These are phyloP conservation scores for Plutomurus gul DNA, from an alignment of 1,140 invertebrate genomes.

Conservation along the genomic window DNA sequence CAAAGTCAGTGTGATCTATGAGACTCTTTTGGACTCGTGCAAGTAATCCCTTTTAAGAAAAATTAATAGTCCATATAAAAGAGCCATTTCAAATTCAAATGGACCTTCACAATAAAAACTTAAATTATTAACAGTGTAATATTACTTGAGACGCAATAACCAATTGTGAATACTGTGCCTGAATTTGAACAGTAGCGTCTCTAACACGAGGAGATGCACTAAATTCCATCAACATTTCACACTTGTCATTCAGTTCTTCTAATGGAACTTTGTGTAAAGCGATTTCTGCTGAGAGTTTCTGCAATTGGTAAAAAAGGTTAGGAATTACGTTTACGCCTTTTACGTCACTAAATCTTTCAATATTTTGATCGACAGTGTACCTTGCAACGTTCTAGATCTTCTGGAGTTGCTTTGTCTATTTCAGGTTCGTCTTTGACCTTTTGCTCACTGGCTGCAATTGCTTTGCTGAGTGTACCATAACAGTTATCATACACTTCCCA, in stretches of 20 bases:
- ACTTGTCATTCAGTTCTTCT: conserved; percentile 83
- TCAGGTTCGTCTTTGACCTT: conserved; percentile 69
- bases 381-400: conserved; percentile 77
- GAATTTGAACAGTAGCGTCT: conserved; percentile 81
- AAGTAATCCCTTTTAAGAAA: conserved; percentile 61
- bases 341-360: too few relatives aligned
- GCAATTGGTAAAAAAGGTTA: conserved; percentile 29
- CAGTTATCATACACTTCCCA: conserved; percentile 85
- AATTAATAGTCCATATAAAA: neutral
- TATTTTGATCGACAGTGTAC: too few relatives aligned
- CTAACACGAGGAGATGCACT: conserved; percentile 79
- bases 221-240: conserved; percentile 82
- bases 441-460: conserved; percentile 74
- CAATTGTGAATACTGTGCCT: conserved; percentile 76
- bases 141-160: conserved; percentile 67
- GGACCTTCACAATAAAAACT: conserved; percentile 31
- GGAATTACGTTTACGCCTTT: too few relatives aligned
- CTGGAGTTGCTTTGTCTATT: conserved; percentile 77
- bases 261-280: conserved; percentile 73
- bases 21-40: conserved; percentile 84
- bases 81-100: neutral
- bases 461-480: conserved; percentile 74
- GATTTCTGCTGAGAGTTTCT: conserved; percentile 74
- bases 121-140: conserved; percentile 62
- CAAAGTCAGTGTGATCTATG: conserved; percentile 84